Percentiles rank a stretch among this genome's conserved stretches.
Conservation (phyloP, 2,797 vertebrate genomes). For the Psittacula echo region DNA sequence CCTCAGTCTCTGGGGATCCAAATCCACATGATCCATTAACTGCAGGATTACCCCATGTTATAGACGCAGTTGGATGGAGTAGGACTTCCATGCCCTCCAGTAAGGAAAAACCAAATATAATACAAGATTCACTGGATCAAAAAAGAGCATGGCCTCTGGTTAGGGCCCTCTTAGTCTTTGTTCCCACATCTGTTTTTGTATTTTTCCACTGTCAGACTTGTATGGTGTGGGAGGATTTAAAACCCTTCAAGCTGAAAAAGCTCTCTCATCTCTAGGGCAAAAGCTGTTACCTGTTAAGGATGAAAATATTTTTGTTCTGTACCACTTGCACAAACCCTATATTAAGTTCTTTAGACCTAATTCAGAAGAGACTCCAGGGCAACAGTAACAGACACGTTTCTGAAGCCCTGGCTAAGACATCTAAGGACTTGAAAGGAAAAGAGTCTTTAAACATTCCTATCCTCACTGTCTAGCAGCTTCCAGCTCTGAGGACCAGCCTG, state of each 20-base stretch:
- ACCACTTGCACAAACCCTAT: background rate
- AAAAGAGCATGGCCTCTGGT: background rate
- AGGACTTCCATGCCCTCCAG: background rate
- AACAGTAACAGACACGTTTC: background rate
- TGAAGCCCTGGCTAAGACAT: background rate
- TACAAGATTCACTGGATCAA: background rate
- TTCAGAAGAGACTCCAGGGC: background rate
- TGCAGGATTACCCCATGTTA: background rate
- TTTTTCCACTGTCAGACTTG: background rate
- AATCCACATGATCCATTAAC: background rate
- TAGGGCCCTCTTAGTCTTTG: background rate
- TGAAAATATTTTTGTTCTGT: background rate
- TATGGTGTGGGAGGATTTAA: background rate
- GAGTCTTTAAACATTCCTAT: background rate
- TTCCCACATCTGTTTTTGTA: background rate
- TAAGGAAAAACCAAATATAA: background rate
- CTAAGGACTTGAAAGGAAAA: background rate
- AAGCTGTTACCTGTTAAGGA: background rate
- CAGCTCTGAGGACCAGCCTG: background rate
- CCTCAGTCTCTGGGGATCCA: background rate
- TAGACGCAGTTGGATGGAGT: background rate
- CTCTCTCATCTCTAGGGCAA: background rate
- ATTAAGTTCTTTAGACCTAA: background rate
- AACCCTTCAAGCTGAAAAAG: background rate
- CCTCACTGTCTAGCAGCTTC: background rate